Conservation (phyloP, 1,140 invertebrate species). For the Pseudomyrmex sp. region DNA sequence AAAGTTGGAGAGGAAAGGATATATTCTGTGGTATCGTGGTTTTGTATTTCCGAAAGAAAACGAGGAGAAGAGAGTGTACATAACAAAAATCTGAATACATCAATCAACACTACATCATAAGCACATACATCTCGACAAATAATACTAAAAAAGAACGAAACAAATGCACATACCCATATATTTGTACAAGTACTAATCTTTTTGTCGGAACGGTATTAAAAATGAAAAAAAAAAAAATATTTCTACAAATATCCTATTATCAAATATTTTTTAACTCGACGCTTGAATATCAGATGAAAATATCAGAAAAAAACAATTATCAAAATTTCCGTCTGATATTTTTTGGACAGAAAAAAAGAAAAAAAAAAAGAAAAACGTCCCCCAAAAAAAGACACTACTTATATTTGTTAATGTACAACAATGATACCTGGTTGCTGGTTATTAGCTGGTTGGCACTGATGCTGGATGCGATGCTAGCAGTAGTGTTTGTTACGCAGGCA, state of each 20-base stretch:
- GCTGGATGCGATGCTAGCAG: conserved; percentile 84
- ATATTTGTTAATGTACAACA: conserved; percentile 78
- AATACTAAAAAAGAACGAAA: conserved; percentile 29
- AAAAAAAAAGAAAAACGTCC: not conserved
- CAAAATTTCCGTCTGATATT: not conserved
- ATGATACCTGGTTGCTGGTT: conserved; percentile 85
- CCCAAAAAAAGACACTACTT: conserved; percentile 59
- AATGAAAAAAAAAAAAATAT: conserved; percentile 1
- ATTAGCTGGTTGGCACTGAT: conserved; percentile 86
- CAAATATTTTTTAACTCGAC: conserved; percentile 6
- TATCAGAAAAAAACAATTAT: not conserved
- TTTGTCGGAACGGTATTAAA: not conserved
- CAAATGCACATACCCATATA: conserved; percentile 15
- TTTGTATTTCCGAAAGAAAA: conserved; percentile 17
- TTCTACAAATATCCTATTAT: not conserved
- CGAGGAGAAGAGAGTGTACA: conserved; percentile 19
- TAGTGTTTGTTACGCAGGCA: conserved; percentile 86
- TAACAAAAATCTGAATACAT: conserved; percentile 46
- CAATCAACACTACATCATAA: conserved; percentile 56
- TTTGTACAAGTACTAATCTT: not conserved
- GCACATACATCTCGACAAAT: conserved; percentile 51
- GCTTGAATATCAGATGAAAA: not conserved
- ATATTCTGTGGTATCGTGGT: conserved; percentile 6
- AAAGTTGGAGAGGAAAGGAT: conserved; percentile 24
- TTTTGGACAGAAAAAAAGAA: conserved; percentile 7